These are phyloP conservation scores for Agraylea sexmaculata DNA, from an alignment of 1,140 invertebrate genomes.

Conservation along the genomic window DNA sequence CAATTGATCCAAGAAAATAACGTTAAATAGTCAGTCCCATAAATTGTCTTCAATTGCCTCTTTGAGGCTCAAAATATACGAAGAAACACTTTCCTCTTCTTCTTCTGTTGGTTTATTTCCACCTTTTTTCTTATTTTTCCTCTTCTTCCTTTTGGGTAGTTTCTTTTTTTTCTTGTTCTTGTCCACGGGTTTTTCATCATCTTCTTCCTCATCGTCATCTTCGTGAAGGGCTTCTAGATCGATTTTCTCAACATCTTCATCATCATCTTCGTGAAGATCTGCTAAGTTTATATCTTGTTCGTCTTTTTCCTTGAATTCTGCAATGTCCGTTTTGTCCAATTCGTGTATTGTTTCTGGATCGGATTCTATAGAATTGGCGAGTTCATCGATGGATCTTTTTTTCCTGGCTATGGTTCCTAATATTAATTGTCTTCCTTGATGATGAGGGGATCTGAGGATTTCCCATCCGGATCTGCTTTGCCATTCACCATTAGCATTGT, in stretches of 20 bases:
- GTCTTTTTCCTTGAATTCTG: too few relatives aligned
- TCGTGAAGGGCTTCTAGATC: slow-evolving; percentile 7
- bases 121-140: slow-evolving; percentile 28
- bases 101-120: slow-evolving; percentile 25
- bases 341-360: too few relatives aligned
- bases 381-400: too few relatives aligned
- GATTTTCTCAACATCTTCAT: slow-evolving; percentile 17
- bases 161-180: slow-evolving; percentile 23
- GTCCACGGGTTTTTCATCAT: slow-evolving; percentile 24
- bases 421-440: too few relatives aligned
- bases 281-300: too few relatives aligned
- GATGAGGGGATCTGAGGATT: too few relatives aligned
- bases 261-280: slow-evolving; percentile 24
- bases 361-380: too few relatives aligned
- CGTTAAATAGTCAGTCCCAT: slow-evolving; percentile 39
- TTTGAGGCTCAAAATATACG: slow-evolving; percentile 22
- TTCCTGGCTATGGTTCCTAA: too few relatives aligned
- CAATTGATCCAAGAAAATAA: slow-evolving; percentile 33
- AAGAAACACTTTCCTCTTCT: slow-evolving; percentile 24
- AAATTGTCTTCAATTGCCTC: slow-evolving; percentile 32
- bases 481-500: slow-evolving; percentile 36
- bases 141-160: slow-evolving; percentile 22
- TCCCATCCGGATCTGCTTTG: slow-evolving; percentile 32
- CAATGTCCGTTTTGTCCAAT: too few relatives aligned
- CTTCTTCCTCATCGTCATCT: slow-evolving; percentile 23